A percentile compares a stretch with the other conserved stretches of the same genome.
phyloP scores from a whole-genome alignment of 2,797 vertebrate genomes.

The Jordanella pulchra region DNA sequence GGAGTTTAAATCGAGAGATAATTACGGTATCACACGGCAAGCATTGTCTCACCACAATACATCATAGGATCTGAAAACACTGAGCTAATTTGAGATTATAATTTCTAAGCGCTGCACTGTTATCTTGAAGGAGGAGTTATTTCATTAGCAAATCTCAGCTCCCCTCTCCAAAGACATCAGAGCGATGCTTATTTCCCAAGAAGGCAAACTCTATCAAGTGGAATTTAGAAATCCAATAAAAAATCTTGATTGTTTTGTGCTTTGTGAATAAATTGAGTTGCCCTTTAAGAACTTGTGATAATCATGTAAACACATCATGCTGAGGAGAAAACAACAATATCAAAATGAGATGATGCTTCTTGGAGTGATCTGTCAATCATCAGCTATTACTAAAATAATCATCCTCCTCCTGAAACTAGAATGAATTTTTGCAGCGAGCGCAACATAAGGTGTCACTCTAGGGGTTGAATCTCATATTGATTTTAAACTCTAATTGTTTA shows the following conservation, averaged over 20 bases:
- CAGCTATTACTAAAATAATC: background rate
- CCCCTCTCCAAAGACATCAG: conserved; percentile 22
- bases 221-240: conserved; percentile 60
- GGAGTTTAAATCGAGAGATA: conserved; percentile 40
- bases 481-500: background rate
- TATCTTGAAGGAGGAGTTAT: conserved; percentile 56
- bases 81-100: conserved; percentile 45
- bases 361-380: conserved; percentile 17
- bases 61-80: conserved; percentile 41
- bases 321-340: background rate
- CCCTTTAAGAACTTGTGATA: conserved; percentile 17
- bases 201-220: conserved; percentile 42
- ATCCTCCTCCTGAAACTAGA: background rate
- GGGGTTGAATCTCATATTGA: background rate
- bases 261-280: conserved; percentile 41
- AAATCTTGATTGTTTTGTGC: conserved; percentile 46
- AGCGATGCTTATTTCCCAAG: conserved; percentile 44
- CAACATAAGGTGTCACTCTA: background rate
- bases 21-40: conserved; percentile 23
- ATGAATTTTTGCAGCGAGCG: background rate
- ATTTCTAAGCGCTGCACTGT: conserved; percentile 42
- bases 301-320: conserved; percentile 9
- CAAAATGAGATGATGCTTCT: conserved; percentile 18
- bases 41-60: conserved; percentile 38
- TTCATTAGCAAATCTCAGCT: conserved; percentile 49